These are phyloP conservation scores for Microcebus jonahi DNA, from an alignment of 2,113 vertebrate genomes.

Conservation along the genomic window DNA sequence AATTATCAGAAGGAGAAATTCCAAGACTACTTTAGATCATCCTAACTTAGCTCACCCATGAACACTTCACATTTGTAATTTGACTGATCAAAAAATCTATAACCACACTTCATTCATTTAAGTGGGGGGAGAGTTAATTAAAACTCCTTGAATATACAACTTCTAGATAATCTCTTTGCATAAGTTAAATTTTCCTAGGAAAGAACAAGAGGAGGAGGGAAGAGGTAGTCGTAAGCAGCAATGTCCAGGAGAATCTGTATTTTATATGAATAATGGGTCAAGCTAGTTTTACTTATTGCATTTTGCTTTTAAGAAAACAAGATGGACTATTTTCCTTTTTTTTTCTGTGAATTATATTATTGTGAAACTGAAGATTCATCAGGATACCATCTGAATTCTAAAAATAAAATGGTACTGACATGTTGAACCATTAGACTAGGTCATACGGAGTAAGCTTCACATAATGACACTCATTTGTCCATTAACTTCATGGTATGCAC, in stretches of 20 bases:
- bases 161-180: conserved; percentile 22
- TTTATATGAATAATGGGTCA: not conserved
- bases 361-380: conserved; percentile 42
- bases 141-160: not conserved
- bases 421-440: not conserved
- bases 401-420: not conserved
- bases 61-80: not conserved
- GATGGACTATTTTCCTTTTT: not conserved
- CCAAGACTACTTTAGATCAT: not conserved
- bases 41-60: not conserved
- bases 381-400: conserved; percentile 8
- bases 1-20: not conserved
- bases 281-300: not conserved
- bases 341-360: not conserved
- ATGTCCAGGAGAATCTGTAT: not conserved
- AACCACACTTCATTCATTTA: not conserved
- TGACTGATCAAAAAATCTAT: not conserved
- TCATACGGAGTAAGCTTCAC: not conserved
- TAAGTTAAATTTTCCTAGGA: not conserved
- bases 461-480: not conserved
- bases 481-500: not conserved
- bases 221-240: not conserved
- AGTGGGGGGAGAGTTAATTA: not conserved
- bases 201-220: not conserved
- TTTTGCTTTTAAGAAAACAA: not conserved